These are phyloP conservation scores for Triplophysa tibetana DNA, from an alignment of 2,113 vertebrate species.

Conservation along the genomic window DNA sequence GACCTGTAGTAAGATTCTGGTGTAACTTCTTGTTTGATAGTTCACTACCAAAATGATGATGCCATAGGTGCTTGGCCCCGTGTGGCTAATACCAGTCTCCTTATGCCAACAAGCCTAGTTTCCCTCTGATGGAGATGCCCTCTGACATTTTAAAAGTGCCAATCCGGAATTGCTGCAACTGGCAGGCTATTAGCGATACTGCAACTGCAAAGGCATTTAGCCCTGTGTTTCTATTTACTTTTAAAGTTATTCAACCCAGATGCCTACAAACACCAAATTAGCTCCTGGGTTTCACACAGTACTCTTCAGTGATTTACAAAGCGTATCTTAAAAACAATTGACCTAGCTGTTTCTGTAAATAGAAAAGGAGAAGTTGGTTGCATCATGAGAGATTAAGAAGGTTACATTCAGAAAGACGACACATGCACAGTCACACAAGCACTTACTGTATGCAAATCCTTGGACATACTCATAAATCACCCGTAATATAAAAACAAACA, in stretches of 20 bases:
- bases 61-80: neutral
- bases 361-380: neutral
- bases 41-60: neutral
- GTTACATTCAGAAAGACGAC: neutral
- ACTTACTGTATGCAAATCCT: neutral
- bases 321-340: neutral
- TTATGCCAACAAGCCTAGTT: neutral
- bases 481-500: neutral
- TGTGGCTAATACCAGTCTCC: neutral
- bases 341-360: slow-evolving; percentile 12
- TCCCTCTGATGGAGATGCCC: neutral
- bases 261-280: slow-evolving; percentile 13
- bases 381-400: neutral
- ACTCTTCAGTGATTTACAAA: neutral
- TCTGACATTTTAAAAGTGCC: slow-evolving; percentile 5
- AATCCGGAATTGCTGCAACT: neutral
- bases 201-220: slow-evolving; percentile 8
- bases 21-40: neutral
- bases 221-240: neutral
- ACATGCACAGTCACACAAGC: slow-evolving; percentile 2
- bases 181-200: neutral
- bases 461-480: slow-evolving; percentile 3
- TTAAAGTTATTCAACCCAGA: neutral
- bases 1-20: neutral
- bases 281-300: neutral